Percentiles rank a stretch among this genome's conserved stretches.
Evolutionary conservation across 2,113 vertebrate species (phyloP).

Genomic region (Passer domesticus): DNA sequence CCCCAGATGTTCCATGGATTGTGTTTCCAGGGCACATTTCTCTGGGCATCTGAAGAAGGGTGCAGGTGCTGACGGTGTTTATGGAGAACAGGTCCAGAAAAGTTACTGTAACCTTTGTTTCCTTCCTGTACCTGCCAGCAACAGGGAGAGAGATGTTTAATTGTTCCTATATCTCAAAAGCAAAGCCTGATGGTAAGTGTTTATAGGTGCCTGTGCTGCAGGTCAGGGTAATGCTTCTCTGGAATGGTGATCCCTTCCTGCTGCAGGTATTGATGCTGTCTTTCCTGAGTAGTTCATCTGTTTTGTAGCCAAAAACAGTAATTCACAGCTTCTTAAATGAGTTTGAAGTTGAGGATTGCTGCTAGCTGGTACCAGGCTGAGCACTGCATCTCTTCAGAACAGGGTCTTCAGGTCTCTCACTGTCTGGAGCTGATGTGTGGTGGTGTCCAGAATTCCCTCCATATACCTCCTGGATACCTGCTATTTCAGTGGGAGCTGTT

Average conservation of each 20-base stretch:
- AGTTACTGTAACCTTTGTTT: background rate
- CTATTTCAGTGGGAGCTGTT: background rate
- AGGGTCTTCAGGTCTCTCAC: background rate
- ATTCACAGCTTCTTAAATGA: background rate
- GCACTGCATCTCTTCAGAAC: background rate
- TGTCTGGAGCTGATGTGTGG: background rate
- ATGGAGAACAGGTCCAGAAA: background rate
- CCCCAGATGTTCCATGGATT: background rate
- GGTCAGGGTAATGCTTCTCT: background rate
- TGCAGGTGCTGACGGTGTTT: background rate
- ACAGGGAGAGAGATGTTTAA: background rate
- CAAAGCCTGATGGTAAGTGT: background rate
- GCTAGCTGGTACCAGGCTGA: background rate
- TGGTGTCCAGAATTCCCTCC: background rate
- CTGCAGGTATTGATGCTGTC: background rate
- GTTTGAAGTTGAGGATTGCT: background rate
- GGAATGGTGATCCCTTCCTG: background rate
- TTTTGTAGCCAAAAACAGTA: background rate
- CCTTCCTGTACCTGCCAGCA: background rate
- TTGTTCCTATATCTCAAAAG: background rate
- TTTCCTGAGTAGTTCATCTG: background rate
- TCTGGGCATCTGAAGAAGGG: background rate
- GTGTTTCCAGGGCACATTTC: background rate
- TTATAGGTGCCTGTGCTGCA: background rate
- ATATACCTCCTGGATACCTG: background rate